Percentiles rank a stretch among this genome's conserved stretches.
These are phyloP conservation scores for Stegana nigrithorax DNA, from an alignment of 2,888 invertebrate genomes.

Conservation along the genomic window DNA sequence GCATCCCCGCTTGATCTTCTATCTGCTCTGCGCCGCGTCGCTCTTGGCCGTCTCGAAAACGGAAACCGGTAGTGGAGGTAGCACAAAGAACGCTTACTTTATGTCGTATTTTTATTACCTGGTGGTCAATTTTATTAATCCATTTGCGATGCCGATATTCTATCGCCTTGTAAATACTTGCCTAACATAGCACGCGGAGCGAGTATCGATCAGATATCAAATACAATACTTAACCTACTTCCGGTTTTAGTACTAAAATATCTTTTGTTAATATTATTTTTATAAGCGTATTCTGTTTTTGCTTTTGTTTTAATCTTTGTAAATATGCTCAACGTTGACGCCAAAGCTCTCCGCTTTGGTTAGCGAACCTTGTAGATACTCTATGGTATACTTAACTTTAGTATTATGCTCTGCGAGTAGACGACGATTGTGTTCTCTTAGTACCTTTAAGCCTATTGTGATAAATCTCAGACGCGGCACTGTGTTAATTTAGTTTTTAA, in stretches of 20 bases:
- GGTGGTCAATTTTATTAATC: constrained; percentile 61
- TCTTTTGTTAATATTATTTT: too few relatives aligned
- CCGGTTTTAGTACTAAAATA: neutral
- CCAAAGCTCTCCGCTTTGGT: too few relatives aligned
- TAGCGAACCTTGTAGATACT: constrained; percentile 24
- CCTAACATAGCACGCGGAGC: constrained; percentile 41
- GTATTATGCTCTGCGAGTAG: neutral
- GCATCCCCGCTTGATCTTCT: constrained; percentile 61
- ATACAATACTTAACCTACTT: neutral
- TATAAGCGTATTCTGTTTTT: constrained; percentile 1
- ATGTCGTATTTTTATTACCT: constrained; percentile 64
- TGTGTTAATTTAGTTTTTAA: constrained; percentile 26
- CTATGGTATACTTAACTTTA: neutral
- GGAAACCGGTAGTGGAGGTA: constrained; percentile 58
- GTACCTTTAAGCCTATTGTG: constrained; percentile 31
- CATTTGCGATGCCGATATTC: constrained; percentile 61
- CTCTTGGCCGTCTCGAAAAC: constrained; percentile 59
- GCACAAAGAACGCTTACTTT: constrained; percentile 56
- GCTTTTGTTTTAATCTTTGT: neutral
- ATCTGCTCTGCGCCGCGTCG: constrained; percentile 59
- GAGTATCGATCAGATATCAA: too few relatives aligned
- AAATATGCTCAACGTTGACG: too few relatives aligned
- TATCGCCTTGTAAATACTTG: constrained; percentile 59
- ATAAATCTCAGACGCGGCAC: constrained; percentile 40
- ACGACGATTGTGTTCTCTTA: neutral